Base-by-base conservation (phyloP, 2,797 vertebrate species). In the Anableps anableps region DNA sequence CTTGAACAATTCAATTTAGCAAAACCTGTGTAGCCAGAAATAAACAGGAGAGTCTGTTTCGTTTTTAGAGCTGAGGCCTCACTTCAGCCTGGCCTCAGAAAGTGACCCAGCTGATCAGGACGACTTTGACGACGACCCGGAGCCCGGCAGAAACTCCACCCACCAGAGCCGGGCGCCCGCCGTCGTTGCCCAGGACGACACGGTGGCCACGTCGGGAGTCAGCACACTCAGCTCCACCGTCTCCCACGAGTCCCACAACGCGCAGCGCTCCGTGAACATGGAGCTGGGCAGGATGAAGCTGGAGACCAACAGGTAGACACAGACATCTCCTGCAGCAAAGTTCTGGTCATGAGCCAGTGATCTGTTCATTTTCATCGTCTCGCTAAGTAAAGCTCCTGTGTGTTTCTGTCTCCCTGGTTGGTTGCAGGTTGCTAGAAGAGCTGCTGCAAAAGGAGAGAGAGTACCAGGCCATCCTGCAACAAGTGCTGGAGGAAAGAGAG, bases 211-310 rank as follows among this genome's bases (percentile, higher is more conserved):
- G 31, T 99, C 99, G 0, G 98, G 99, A 31, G 97, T 99, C 81
- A 99, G 99, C 97, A 99, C 99, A 0, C 99, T 99, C 92, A 99
- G 97, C 90, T 99, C 99, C 75, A 98, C 97, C 0, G 95, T 98
- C 5, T 99, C 98, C 1, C 97, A 98, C 16, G 97, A 95, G 80
- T 99, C 97, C 60, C 98, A 97, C 74, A 96, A 90, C 17, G 96
- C 95, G 34, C 97, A 98, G 88, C 96, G 96, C 16, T 96, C 97
- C 0, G 95, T 99, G 82, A 98, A 92, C 84, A 95, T 99, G 94
- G 97, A 99, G 92, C 96, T 99, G 53, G 96, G 97, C 60, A 95
- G 97, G 80, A 97, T 99, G 93, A 99, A 99, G 93, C 96, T 99
- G 83, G 97, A 99, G 95, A 99, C 97, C 60, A 99, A 94, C 88